A percentile compares a stretch with the other conserved stretches of the same genome.
These are phyloP conservation scores for Malaclemys terrapin DNA, from an alignment of 2,113 vertebrate species.

Conservation along the genomic window DNA sequence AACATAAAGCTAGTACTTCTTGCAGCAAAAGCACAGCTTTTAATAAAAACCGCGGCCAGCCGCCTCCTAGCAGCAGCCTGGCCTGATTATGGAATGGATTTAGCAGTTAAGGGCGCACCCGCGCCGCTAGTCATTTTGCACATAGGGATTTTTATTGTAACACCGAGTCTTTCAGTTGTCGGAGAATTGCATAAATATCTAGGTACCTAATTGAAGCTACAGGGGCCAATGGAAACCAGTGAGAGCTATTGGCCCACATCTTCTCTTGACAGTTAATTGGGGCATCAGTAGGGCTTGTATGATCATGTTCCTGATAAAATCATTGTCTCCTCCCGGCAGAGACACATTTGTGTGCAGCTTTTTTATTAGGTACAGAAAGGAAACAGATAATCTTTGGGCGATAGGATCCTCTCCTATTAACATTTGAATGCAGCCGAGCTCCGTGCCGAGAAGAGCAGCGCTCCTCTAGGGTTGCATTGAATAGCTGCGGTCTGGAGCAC, in stretches of 20 bases:
- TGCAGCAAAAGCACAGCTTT: constrained; percentile 33
- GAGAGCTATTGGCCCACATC: fast-evolving
- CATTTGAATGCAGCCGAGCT: fast-evolving
- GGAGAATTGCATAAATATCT: not conserved
- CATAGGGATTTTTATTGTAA: not conserved
- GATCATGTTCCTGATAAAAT: fast-evolving
- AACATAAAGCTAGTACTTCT: constrained; percentile 52
- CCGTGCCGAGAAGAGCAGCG: fast-evolving
- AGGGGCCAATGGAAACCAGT: fast-evolving
- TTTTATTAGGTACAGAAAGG: not conserved
- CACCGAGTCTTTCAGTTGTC: not conserved
- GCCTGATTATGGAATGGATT: not conserved
- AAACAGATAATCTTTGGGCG: fast-evolving
- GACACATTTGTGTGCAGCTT: fast-evolving
- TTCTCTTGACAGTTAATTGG: fast-evolving
- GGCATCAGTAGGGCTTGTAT: fast-evolving
- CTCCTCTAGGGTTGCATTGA: not conserved
- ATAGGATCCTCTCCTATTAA: fast-evolving
- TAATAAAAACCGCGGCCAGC: constrained; percentile 23
- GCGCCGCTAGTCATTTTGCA: fast-evolving
- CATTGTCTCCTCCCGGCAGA: fast-evolving
- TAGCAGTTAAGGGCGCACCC: not conserved
- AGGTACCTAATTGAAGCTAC: not conserved
- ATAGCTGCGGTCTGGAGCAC: not conserved
- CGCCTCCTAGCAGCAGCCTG: not conserved